Evolutionary conservation across 1,140 invertebrate genomes (phyloP), one percentile per base, ranked within the genome.

Genomic region (Drosophila micromelanica): DNA sequence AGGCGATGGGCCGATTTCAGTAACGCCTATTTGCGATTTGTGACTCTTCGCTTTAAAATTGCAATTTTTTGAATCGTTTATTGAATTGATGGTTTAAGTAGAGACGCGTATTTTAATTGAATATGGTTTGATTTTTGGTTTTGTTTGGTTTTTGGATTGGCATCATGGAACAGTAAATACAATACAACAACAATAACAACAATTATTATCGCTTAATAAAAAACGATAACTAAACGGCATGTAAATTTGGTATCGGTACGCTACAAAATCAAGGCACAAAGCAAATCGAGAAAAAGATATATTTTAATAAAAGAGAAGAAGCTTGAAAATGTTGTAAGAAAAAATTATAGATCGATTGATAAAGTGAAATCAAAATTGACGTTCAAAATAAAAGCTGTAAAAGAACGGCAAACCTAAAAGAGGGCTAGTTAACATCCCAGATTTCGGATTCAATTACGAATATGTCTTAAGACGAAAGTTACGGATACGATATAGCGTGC

Each of bases 121-220:
- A 62, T 62, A 51, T 56, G 30, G 17, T 13, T 49, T 59, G 32
- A 23, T 60, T 51, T 17, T 62, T 27, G 30, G 1, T 59, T 17
- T 35, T 71, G 68, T 71, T 62, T 15, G 15, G 72, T 76, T 76
- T 49, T 51, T 56, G 15, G 38, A 55, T 76, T 86, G 52, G 63
- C 78, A 80, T 87, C 74, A 87, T 78, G 75, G 78, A 92, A 91
- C 90, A 91, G 81, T 87, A 90, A 91, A 90, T 90, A 90, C 85
- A 89, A 91, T 90, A 91, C 87, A 92, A 91, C 89, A 91, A 91
- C 80, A 86, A 91, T 86, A 90, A 91, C 90, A 91, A 91, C 90
- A 91, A 76, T 91, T 91, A 91, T 73, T 89, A 91, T 91, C 73
- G 51, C 70, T 80, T 74, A 64, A 80, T 78, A 40, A 48, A 32